Base-by-base conservation (phyloP, 1,140 invertebrate species). In the Venturia canescens region DNA sequence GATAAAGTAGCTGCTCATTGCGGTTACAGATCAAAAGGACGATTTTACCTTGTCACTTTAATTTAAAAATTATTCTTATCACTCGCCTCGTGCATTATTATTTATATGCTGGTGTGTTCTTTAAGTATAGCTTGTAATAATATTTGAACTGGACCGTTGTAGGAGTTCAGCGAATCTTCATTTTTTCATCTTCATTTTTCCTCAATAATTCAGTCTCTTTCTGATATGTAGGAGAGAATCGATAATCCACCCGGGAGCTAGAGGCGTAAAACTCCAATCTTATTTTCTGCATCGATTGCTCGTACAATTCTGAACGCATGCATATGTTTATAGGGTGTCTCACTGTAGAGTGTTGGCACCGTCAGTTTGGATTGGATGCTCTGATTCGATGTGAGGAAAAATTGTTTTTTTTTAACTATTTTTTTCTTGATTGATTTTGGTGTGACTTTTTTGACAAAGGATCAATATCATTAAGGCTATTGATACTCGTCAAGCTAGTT, bases 181-280 rank as follows among this genome's bases (percentile, higher is more conserved):
- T 1, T 50, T 74, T 57, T 74, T 74, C 34, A 74, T 74, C 71
- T 74, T 48, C 6, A 27, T 44, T 15, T 38, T 4, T 57, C n/a
- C 48, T 15, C 71, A 11, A 74, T 74, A 50, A 27, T 74, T 23
- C 29, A 23, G 48, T 18, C 23, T 27, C 48, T 63, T 63, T 63
- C 6, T 26, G 60, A 63, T 63, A 63, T 27, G 60, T 4, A 57
- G 21, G 23, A 23, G 60, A 23, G 31, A 48, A 57, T 53, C 71
- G 71, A 74, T 74, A 74, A 74, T 74, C 71, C 21, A 63, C 71
- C 71, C 71, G 48, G 71, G 44, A 74, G 71, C 71, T 27, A 57
- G 26, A 44, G 71, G 71, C 71, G 71, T 74, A 48, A 74, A 74
- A 53, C 48, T 57, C 23, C 23, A 18, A 74, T 74, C 71, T 74